A percentile compares a stretch with the other conserved stretches of the same genome.
Conservation (phyloP, 2,797 vertebrate species). For the Philypnodon macrostomus region DNA sequence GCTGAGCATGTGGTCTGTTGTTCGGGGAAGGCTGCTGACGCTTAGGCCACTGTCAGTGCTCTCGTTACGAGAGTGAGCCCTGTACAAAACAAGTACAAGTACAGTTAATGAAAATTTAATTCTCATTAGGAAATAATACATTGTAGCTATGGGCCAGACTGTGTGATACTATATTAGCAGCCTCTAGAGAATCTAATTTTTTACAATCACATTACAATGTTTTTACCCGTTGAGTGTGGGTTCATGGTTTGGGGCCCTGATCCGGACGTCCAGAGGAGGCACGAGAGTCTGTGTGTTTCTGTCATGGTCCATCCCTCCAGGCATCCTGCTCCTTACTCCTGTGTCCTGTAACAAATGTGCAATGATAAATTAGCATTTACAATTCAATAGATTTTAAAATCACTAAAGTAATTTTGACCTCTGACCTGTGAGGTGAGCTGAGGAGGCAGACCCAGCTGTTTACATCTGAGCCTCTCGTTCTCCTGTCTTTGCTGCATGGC, state of each 20-base stretch:
- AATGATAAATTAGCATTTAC: not conserved
- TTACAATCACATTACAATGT: too few species aligned
- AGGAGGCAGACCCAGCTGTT: conserved; percentile 87
- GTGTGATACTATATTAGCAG: not conserved
- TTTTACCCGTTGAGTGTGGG: conserved; percentile 90
- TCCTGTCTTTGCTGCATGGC: conserved; percentile 86
- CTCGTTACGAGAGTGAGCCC: conserved; percentile 92
- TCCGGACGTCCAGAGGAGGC: conserved; percentile 87
- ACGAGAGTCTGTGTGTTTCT: conserved; percentile 83
- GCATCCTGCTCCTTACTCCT: conserved; percentile 83
- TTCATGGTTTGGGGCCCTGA: conserved; percentile 89
- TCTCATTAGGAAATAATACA: too few species aligned
- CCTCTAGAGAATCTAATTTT: not conserved
- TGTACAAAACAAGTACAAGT: conserved; percentile 53
- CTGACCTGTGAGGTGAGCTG: conserved; percentile 88
- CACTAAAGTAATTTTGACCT: conserved; percentile 49
- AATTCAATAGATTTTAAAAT: not conserved
- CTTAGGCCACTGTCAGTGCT: conserved; percentile 93
- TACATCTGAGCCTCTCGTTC: conserved; percentile 87
- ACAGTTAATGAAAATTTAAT: too few species aligned
- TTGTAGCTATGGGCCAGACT: too few species aligned
- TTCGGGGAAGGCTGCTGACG: conserved; percentile 92
- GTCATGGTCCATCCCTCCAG: conserved; percentile 87
- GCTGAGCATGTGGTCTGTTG: conserved; percentile 91
- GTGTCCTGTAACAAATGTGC: conserved; percentile 47